phyloP scores from a whole-genome alignment of 2,113 vertebrate species.

The Gambusia holbrooki region DNA sequence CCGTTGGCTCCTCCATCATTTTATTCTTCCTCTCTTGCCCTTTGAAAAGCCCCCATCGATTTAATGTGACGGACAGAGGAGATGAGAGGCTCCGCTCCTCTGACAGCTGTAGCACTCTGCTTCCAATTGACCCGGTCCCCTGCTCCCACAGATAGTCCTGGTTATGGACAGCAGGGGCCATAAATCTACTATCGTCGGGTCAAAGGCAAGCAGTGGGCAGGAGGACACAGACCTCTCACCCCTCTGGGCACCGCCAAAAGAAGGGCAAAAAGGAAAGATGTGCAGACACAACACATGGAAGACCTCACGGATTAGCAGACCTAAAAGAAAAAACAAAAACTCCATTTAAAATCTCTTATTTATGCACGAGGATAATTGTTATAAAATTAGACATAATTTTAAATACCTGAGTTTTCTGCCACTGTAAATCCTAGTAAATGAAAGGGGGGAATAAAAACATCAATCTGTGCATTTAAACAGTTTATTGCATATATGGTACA shows the following conservation, averaged over 20 bases:
- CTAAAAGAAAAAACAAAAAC: neutral
- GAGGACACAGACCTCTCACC: neutral
- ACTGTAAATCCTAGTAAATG: too few relatives aligned
- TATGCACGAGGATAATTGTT: neutral
- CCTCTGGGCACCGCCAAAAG: neutral
- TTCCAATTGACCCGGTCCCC: slow-evolving; percentile 55
- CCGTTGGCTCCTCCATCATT: slow-evolving; percentile 22
- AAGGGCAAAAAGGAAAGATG: neutral
- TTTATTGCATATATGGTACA: too few relatives aligned
- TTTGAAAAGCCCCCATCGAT: slow-evolving; percentile 42
- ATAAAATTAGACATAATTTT: neutral
- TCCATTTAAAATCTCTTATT: too few relatives aligned
- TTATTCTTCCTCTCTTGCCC: slow-evolving; percentile 21
- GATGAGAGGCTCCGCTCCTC: slow-evolving; percentile 34
- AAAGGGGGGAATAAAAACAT: too few relatives aligned
- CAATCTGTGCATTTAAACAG: too few relatives aligned
- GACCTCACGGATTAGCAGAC: neutral
- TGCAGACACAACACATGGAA: neutral
- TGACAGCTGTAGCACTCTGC: slow-evolving; percentile 51
- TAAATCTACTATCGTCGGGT: slow-evolving; percentile 39
- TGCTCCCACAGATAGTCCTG: slow-evolving; percentile 44
- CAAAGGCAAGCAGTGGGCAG: slow-evolving; percentile 17
- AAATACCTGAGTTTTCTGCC: neutral
- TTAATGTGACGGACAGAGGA: slow-evolving; percentile 55
- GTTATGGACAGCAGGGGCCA: slow-evolving; percentile 48